Conservation (phyloP, 2,888 invertebrate genomes). For the Mythimna albipuncta region DNA sequence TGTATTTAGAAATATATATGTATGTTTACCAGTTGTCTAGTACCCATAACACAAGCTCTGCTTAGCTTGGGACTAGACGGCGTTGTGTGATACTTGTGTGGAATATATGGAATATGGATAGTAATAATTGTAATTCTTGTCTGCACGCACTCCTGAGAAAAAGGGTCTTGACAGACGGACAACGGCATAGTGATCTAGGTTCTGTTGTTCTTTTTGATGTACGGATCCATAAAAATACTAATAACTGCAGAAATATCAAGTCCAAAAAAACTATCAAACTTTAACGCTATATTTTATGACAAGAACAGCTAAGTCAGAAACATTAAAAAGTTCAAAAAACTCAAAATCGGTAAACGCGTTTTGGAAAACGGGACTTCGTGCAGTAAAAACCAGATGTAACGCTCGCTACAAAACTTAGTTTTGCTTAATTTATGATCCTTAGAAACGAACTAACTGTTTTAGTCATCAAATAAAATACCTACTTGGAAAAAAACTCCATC, state of each 20-base stretch:
- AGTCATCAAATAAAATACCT: conserved; percentile 19
- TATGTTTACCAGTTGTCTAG: too few relatives aligned
- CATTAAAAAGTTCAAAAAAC: conserved; percentile 25
- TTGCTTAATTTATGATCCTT: conserved; percentile 27
- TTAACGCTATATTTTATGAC: neutral
- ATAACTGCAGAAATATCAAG: neutral
- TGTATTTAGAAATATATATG: too few relatives aligned
- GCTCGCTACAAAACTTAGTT: neutral
- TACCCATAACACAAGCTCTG: too few relatives aligned
- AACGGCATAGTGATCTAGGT: too few relatives aligned
- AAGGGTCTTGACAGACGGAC: too few relatives aligned
- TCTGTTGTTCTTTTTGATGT: too few relatives aligned
- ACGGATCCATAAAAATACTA: too few relatives aligned
- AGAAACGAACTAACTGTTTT: conserved; percentile 44
- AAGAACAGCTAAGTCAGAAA: neutral
- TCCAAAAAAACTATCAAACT: neutral
- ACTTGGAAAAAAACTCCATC: conserved; percentile 10
- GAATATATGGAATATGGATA: too few relatives aligned
- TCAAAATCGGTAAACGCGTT: conserved; percentile 28
- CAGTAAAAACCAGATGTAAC: conserved; percentile 31
- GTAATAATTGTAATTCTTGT: too few relatives aligned
- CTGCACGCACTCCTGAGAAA: too few relatives aligned
- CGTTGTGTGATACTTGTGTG: too few relatives aligned
- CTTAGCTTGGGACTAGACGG: too few relatives aligned
- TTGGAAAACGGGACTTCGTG: conserved; percentile 40